Evolutionary conservation across 2,888 invertebrate species (phyloP).

Genomic region (Calliopum simillimum): DNA sequence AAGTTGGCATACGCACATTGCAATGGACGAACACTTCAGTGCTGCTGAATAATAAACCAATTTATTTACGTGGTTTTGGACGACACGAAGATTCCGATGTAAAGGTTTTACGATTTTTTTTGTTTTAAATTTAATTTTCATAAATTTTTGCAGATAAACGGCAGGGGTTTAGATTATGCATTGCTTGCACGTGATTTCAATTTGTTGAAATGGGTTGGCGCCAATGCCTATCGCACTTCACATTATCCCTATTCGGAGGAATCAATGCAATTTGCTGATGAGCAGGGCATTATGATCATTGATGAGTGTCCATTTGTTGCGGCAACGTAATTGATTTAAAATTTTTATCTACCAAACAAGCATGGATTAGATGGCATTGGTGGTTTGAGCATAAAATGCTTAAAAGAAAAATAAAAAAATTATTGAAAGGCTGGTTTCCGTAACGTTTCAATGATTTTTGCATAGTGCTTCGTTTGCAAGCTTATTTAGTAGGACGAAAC

Average conservation of each 20-base stretch:
- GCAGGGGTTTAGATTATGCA: conserved; percentile 92
- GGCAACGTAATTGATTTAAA: conserved; percentile 75
- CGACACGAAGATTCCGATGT: conserved; percentile 96
- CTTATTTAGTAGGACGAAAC: no score
- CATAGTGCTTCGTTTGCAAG: no score
- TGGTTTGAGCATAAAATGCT: no score
- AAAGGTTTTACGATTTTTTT: conserved; percentile 50
- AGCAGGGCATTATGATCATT: conserved; percentile 92
- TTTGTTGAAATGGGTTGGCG: conserved; percentile 93
- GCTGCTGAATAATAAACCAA: conserved; percentile 82
- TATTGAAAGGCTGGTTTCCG: no score
- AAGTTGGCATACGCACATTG: conserved; percentile 88
- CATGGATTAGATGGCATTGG: no score
- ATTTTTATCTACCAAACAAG: no score
- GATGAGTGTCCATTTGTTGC: conserved; percentile 96
- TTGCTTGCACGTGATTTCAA: conserved; percentile 92
- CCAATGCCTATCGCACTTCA: conserved; percentile 94
- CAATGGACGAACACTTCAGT: conserved; percentile 80
- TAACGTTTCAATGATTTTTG: no score
- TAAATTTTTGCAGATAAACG: conserved; percentile 75
- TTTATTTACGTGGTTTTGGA: conserved; percentile 94
- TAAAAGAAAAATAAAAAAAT: no score
- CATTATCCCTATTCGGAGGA: conserved; percentile 99
- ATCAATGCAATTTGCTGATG: conserved; percentile 93
- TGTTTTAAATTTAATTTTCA: neutral